Percentiles rank a stretch among this genome's conserved stretches.
phyloP scores from a whole-genome alignment of 2,888 invertebrate species.

The Melanostoma mellinum region DNA sequence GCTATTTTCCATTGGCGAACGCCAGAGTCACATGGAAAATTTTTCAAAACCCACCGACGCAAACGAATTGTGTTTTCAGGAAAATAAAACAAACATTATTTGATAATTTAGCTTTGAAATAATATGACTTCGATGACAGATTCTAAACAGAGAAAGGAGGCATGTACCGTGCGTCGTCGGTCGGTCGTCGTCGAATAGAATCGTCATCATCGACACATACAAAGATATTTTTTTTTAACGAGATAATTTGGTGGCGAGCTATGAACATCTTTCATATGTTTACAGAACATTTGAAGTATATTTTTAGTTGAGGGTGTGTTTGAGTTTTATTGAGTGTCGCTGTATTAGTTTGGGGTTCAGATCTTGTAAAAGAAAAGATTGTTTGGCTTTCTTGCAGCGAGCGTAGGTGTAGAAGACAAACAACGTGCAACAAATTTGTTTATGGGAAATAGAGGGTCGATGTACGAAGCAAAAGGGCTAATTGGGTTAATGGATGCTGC shows the following conservation, averaged over 20 bases:
- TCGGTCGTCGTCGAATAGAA: too few species aligned
- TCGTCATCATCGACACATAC: conserved; percentile 15
- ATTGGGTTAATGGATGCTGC: too few species aligned
- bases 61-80: conserved; percentile 31
- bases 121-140: conserved; percentile 57
- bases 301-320: conserved; percentile 13
- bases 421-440: too few species aligned
- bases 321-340: conserved; percentile 1
- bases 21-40: conserved; percentile 5
- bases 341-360: conserved; percentile 12
- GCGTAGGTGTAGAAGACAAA: too few species aligned
- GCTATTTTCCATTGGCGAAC: conserved; percentile 10
- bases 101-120: conserved; percentile 50
- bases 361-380: too few species aligned
- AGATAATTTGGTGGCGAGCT: neutral
- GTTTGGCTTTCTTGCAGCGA: too few species aligned
- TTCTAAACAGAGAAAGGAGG: conserved; percentile 41
- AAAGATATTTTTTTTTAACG: neutral
- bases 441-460: too few species aligned
- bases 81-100: conserved; percentile 26
- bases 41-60: conserved; percentile 50
- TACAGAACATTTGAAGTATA: neutral
- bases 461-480: too few species aligned
- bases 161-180: neutral
- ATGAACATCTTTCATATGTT: neutral